phyloP scores from a whole-genome alignment of 30 jellyfish, hydroid and myxozoan species.

The Aurelia aurita region DNA sequence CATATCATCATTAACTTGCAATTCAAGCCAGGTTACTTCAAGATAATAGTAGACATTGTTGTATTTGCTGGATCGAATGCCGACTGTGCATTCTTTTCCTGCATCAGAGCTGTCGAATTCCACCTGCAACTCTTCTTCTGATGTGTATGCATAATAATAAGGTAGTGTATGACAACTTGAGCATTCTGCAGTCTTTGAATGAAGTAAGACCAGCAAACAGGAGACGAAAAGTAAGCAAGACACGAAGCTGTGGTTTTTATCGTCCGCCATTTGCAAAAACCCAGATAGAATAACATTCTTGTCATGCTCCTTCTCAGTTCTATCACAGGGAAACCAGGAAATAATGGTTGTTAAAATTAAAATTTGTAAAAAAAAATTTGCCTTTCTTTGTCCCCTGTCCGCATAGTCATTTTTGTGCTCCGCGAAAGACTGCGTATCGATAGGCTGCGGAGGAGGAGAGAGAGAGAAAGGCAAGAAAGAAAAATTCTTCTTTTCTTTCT shows the following conservation, averaged over 20 bases:
- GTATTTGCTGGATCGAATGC: not conserved
- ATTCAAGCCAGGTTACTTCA: slow-evolving; percentile 13
- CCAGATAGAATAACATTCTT: no score
- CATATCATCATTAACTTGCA: slow-evolving; percentile 4
- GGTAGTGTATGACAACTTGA: not conserved
- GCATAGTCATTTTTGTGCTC: no score
- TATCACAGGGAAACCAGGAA: no score
- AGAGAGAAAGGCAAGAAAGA: no score
- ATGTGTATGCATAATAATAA: not conserved
- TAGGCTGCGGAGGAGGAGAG: no score
- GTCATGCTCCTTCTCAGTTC: no score
- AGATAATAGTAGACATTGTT: not conserved
- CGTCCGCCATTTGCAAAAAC: not conserved
- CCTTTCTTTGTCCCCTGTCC: no score
- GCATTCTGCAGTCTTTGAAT: not conserved
- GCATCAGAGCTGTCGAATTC: not conserved
- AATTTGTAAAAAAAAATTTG: no score
- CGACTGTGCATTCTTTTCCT: not conserved
- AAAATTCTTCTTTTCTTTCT: no score
- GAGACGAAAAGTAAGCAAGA: not conserved
- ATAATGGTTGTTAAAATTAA: no score
- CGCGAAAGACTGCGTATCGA: no score
- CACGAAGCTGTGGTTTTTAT: slow-evolving; percentile 6
- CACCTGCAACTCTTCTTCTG: not conserved
- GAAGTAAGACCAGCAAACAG: not conserved